Evolutionary conservation across 2,888 invertebrate species (phyloP), one percentile per base, ranked within the genome.

Genomic region (Spilosoma lubricipeda): DNA sequence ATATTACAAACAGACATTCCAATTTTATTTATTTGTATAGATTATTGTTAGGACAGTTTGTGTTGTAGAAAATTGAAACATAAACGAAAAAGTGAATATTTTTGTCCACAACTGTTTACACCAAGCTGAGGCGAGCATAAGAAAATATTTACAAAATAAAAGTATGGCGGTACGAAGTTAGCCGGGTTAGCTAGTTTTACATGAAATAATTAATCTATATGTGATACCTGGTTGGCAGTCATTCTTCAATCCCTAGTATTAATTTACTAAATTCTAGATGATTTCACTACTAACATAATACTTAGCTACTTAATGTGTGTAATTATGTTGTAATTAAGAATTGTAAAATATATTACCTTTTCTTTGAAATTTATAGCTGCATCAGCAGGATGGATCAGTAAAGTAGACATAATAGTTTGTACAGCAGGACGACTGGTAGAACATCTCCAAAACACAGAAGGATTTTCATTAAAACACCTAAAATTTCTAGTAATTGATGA

Each of bases 381-480:
- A 87, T 94, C 96, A 70, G 93, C 93, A 83, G 96, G 97, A 48
- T 96, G 96, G 92, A 90, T 96, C 33, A 97, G 96, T 90, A 94
- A 96, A 88, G 97, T 97, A 5, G 99, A 99, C 89, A 98, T 99
- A 82, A 96, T 99, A 72, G 97, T 99, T 1, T 98, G 99, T 70
- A 99, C 99, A 27, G 99, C 99, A 45, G 99, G 99, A 23, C 97
- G 99, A 75, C 94, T 99, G 72, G 97, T 99, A 0, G 99, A 99
- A 90, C 99, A 99, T 92, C 95, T 99, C 78, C 97, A 98, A 90
- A 96, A 97, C 81, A 99, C 99, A 0, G 96, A 97, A 88, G 98
- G 98, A 30, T 97, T 99, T 89, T 96, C 97, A 71, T 91, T 99
- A 59, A 96, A 96, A 83, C 90, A 97, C 84, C 93, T 99, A 1